Base-by-base conservation (phyloP, 2,797 vertebrate species). In the Notolepis coatsorum region DNA sequence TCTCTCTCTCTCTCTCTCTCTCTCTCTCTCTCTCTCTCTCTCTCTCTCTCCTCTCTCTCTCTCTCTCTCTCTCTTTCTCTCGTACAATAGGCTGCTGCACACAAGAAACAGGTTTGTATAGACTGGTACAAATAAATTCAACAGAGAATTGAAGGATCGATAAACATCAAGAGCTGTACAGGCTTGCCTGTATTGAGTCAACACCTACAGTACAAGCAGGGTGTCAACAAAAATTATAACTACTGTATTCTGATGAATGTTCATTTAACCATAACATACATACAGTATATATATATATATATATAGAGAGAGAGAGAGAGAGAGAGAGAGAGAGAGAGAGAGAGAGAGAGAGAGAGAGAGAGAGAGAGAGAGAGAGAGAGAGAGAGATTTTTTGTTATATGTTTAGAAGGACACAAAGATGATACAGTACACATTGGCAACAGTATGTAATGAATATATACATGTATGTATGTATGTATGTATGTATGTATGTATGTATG, bases 61-160 rank as follows among this genome's bases (percentile, higher is more conserved):
- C 85, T 71, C 39, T 15, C 10, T 15, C 38, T 15, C 2, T 15
- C 38, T 6, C 12, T n/a, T n/a, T n/a, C 38, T 2, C 42, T 24
- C 73, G 82, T 83, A 82, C 83, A 86, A 89, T 75, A 80, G 75
- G 72, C 82, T 79, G n/a, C n/a, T n/a, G 77, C 71, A 72, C 79
- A 86, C n/a, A n/a, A n/a, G 68, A 91, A 86, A 84, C 87, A 86
- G 85, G 89, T 87, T 83, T 90, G 86, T 88, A 88, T 88, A 81
- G 81, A 85, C 75, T 79, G 42, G 66, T 80, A 78, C 75, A 84
- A 87, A 89, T 88, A 80, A 82, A 89, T 82, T 73, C 63, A 73
- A 57, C 83, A 54, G 72, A 88, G 81, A 70, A n/a, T 74, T 76
- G 75, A 79, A 85, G 75, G 84, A 90, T 88, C 85, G 69, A 89